Evolutionary conservation across 2,888 invertebrate species (phyloP), one percentile per base, ranked within the genome.

Genomic region (Apantesis nais): DNA sequence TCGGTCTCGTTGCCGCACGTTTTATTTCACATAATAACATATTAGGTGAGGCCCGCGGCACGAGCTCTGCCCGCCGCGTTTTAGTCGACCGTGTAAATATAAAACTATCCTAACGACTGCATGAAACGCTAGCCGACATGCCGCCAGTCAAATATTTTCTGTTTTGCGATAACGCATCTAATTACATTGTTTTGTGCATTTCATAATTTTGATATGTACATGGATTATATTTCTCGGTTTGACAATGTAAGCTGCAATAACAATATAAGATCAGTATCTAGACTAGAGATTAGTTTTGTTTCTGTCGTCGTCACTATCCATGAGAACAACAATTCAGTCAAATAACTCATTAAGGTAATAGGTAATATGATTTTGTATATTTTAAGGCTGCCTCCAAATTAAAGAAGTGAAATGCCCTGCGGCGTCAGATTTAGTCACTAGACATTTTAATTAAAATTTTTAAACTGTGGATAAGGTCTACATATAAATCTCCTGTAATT

Each of bases 11-110:
- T 83, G 89, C 75, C 83, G 84, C 87, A 79, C 84, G 88, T 91
- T 93, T 92, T 93, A 93, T 93, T 92, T 90, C 92, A 88, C 90
- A 88, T 94, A 93, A 93, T 92, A 93, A 93, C 93, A 92, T 89
- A 93, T 93, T 93, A 92, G 89, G 84, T 78, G 81, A 83, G 79
- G 81, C 83, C 86, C 74, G 82, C 78, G 85, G 90, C 89, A 88
- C 86, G 89, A 88, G 87, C 86, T 80, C 71, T 74, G 73, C 76
- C 78, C 80, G 77, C 76, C 83, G 83, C 84, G 82, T 87, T 89
- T 90, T 88, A 82, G 87, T 86, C 82, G 80, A 82, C 79, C 86
- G 86, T 86, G 90, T 89, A 94, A 94, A 93, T 93, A 93, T 93
- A 93, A 91, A 92, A 92, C 88, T 89, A 84, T 84, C 80, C 81